Base-by-base conservation (phyloP, 2,797 vertebrate species). In the Sebastes cheni region DNA sequence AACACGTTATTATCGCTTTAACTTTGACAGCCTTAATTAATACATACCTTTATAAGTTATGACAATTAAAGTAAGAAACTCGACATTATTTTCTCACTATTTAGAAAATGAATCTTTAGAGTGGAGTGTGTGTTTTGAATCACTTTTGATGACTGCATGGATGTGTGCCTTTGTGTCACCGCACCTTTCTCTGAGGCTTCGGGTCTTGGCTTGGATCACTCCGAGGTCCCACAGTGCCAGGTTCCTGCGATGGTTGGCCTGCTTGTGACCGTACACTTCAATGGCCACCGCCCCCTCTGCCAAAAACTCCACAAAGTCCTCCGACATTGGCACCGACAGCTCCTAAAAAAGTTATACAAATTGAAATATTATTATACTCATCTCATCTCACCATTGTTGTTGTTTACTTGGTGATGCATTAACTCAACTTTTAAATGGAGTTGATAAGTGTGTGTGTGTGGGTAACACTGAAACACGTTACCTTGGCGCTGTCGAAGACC, bases 151-250 rank as follows among this genome's bases (percentile, higher is more conserved):
- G 56, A 27, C n/a, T 52, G 20, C n/a, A 20, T 10, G 34, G 1
- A 20, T 34, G 42, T 22, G 55, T n/a, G 80, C 75, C 52, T 52
- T 52, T 22, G 56, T 29, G 22, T 39, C 6, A 50, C 70, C 3
- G 14, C 56, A 99, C 98, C 98, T 97, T 90, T 99, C 98, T 59
- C 97, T 96, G 65, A 99, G 97, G 60, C 97, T 97, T 20, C 98
- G 95, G 29, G 98, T 99, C 93, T 99, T 99, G 86, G 97, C 98
- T 86, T 99, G 98, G 60, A 99, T 99, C 67, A 99, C 98, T 66
- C 97, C 98, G 68, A 99, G 88, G 91, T 99, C 98, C 98, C 98
- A 99, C 55, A 99, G 91, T 0, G 98, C 96, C 70, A 97, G 95
- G 87, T 97, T 99, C 90, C 95, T 97, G 68, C 97, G 96, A 60